Conservation (phyloP, 92 coral and sea anemone species). For the Zoanthus sociatus region DNA sequence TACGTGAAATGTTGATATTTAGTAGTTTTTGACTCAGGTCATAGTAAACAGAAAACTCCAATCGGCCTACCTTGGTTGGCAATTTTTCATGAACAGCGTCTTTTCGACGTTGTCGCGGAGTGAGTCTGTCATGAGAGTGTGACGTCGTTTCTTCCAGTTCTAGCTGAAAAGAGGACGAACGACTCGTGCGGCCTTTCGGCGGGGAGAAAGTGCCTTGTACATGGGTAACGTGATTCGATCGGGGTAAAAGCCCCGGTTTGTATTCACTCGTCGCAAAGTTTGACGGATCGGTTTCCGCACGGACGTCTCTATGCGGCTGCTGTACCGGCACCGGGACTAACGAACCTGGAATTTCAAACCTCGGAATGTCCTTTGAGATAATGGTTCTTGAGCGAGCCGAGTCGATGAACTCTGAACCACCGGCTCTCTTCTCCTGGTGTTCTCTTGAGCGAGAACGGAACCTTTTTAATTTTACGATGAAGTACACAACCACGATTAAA, state of each 20-base stretch:
- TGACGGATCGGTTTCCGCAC: constrained; percentile 31
- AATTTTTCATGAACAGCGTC: constrained; percentile 27
- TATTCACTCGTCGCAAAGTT: constrained; percentile 35
- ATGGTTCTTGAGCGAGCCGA: constrained; percentile 45
- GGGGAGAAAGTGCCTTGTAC: constrained; percentile 32
- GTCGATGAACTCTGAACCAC: background rate
- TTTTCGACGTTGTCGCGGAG: constrained; percentile 36
- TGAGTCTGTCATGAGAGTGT: background rate
- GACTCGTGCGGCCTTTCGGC: background rate
- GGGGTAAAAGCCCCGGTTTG: constrained; percentile 15
- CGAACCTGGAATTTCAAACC: constrained; percentile 31
- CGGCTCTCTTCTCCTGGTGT: background rate
- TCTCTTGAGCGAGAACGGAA: constrained; percentile 16
- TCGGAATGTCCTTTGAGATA: constrained; percentile 27
- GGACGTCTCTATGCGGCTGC: constrained; percentile 29
- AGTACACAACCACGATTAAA: constrained; percentile 25
- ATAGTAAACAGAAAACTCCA: constrained; percentile 44
- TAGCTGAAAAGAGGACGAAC: constrained; percentile 5
- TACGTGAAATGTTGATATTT: constrained; percentile 24
- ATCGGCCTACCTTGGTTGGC: constrained; percentile 16
- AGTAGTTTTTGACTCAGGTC: constrained; percentile 22
- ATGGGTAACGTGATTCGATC: constrained; percentile 18
- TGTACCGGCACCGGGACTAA: constrained; percentile 8
- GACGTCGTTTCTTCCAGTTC: constrained; percentile 22
- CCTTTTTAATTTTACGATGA: constrained; percentile 7